Evolutionary conservation across 2,888 invertebrate genomes (phyloP).

Genomic region (Dascillus cervinus): DNA sequence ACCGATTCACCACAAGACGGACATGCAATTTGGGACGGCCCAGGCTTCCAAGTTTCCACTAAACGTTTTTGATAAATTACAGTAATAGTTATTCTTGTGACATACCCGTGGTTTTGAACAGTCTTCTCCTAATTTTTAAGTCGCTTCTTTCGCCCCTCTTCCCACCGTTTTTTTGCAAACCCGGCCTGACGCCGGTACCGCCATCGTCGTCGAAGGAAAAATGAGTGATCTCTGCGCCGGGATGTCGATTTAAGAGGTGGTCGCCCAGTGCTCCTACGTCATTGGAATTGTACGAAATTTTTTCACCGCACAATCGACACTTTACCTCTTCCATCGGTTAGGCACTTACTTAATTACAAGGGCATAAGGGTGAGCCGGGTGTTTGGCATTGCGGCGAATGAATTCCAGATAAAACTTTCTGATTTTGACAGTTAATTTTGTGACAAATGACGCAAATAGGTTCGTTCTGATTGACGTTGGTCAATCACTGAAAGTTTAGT

Average conservation of each 20-base stretch:
- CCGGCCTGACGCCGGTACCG: not conserved
- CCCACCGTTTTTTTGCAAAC: not conserved
- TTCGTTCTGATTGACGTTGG: too few species aligned
- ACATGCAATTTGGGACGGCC: slow-evolving; percentile 26
- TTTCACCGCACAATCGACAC: slow-evolving; percentile 33
- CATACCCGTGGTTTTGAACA: slow-evolving; percentile 27
- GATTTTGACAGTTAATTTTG: too few species aligned
- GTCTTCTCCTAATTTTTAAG: slow-evolving; percentile 7
- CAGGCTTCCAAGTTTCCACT: slow-evolving; percentile 38
- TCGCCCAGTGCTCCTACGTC: slow-evolving; percentile 28
- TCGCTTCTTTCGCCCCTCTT: not conserved
- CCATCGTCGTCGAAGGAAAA: slow-evolving; percentile 18
- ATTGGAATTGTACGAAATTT: slow-evolving; percentile 25
- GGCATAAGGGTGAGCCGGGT: too few species aligned
- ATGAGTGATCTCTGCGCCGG: slow-evolving; percentile 28
- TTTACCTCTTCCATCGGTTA: too few species aligned
- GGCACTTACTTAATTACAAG: too few species aligned
- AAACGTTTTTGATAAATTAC: not conserved
- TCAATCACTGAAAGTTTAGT: too few species aligned
- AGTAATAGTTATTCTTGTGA: slow-evolving; percentile 2
- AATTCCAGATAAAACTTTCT: too few species aligned
- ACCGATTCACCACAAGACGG: slow-evolving; percentile 27
- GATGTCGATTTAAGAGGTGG: slow-evolving; percentile 32
- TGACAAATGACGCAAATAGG: too few species aligned
- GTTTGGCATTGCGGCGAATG: too few species aligned